A percentile compares a stretch with the other conserved stretches of the same genome.
phyloP scores from a whole-genome alignment of 2,888 invertebrate species.

The Tachina lurida region DNA sequence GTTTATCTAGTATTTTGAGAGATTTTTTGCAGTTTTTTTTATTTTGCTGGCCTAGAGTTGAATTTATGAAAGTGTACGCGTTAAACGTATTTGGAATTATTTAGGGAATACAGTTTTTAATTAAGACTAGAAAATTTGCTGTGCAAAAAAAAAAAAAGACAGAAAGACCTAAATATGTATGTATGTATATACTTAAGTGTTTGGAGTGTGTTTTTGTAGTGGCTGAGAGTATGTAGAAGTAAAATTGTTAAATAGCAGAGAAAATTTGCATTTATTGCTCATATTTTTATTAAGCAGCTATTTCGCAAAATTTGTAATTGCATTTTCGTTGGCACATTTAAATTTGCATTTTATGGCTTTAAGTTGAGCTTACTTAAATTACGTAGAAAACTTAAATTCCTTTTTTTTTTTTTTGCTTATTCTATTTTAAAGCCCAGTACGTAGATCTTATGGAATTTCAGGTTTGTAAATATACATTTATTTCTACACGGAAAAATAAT shows the following conservation, averaged over 20 bases:
- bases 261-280: too few species aligned
- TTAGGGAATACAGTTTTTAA: constrained; percentile 31
- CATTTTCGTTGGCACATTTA: too few species aligned
- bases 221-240: constrained; percentile 39
- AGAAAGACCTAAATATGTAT: not conserved
- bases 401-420: too few species aligned
- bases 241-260: constrained; percentile 23
- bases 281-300: too few species aligned
- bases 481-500: too few species aligned
- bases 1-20: constrained; percentile 45
- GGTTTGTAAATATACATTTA: too few species aligned
- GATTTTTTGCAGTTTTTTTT: constrained; percentile 6
- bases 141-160: not conserved
- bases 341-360: too few species aligned
- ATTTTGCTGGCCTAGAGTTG: constrained; percentile 4
- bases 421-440: too few species aligned
- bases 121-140: constrained; percentile 40
- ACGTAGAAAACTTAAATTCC: too few species aligned
- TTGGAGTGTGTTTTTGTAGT: not conserved
- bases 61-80: constrained; percentile 38
- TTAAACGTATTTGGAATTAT: constrained; percentile 40
- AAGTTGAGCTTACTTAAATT: too few species aligned
- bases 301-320: too few species aligned
- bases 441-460: too few species aligned
- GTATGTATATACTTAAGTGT: not conserved